Conservation (phyloP, 2,888 invertebrate genomes). For the Antitype chi region DNA sequence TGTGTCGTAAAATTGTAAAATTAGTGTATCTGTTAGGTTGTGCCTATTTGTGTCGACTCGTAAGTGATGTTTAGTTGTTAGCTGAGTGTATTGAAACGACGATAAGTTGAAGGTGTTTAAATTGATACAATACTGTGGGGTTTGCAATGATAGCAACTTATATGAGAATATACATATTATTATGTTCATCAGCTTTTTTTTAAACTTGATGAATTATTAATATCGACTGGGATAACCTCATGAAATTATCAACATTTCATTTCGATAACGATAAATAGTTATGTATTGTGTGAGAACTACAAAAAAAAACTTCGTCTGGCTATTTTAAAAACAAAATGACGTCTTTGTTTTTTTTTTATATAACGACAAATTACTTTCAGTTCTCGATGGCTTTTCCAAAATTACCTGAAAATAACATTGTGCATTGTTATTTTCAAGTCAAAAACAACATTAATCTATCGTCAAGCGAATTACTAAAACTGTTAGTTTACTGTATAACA, state of each 20-base stretch:
- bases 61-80: constrained; percentile 10
- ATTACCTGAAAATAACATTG: not conserved
- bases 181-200: not conserved
- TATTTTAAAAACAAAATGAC: not conserved
- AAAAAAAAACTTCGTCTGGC: not conserved
- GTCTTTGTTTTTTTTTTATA: not conserved
- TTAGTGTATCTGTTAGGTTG: not conserved
- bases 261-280: not conserved
- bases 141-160: not conserved
- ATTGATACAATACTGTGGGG: not conserved
- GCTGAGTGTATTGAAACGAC: constrained; percentile 21
- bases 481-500: constrained; percentile 1
- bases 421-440: too few species aligned
- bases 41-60: constrained; percentile 19
- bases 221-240: not conserved
- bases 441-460: not conserved
- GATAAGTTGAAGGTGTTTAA: not conserved
- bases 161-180: not conserved
- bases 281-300: too few species aligned
- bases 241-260: not conserved
- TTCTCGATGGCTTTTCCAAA: not conserved
- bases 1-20: constrained; percentile 22
- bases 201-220: not conserved
- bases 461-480: constrained; percentile 9
- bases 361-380: too few species aligned